phyloP scores from a whole-genome alignment of 2,113 vertebrate species.

The Anser cygnoides region DNA sequence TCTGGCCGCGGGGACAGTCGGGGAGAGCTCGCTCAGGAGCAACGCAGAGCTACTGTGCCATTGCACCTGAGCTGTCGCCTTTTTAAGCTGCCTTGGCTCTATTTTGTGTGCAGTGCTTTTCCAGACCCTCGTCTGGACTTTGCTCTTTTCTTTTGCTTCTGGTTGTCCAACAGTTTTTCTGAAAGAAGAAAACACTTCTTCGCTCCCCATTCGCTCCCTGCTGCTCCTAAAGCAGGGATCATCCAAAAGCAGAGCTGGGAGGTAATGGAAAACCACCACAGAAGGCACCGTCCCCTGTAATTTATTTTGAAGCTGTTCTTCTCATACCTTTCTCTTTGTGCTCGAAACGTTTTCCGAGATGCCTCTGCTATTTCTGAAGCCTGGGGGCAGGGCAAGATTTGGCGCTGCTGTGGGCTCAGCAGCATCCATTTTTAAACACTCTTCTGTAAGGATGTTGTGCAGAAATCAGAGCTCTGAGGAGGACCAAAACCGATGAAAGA shows the following conservation, averaged over 20 bases:
- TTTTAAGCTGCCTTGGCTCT: not conserved
- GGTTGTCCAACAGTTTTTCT: not conserved
- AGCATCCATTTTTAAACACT: not conserved
- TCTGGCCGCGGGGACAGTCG: not conserved
- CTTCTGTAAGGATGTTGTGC: not conserved
- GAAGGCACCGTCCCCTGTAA: not conserved
- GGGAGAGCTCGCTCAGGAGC: not conserved
- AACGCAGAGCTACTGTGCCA: not conserved
- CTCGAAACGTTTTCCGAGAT: not conserved
- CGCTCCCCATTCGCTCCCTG: not conserved
- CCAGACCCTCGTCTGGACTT: not conserved
- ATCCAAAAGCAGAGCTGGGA: not conserved
- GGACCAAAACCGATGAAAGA: slow-evolving; percentile 12
- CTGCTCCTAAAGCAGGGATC: not conserved
- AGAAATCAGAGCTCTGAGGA: not conserved
- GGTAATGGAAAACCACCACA: not conserved
- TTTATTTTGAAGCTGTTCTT: not conserved
- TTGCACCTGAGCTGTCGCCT: not conserved
- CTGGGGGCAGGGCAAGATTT: not conserved
- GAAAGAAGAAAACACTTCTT: not conserved
- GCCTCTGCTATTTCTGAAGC: not conserved
- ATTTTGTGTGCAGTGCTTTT: not conserved
- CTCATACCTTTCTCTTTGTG: not conserved
- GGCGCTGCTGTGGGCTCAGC: not conserved
- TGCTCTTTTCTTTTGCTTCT: not conserved